A percentile compares a stretch with the other conserved stretches of the same genome.
Conservation (phyloP, 2,797 vertebrate species). For the Myripristis jacobus region DNA sequence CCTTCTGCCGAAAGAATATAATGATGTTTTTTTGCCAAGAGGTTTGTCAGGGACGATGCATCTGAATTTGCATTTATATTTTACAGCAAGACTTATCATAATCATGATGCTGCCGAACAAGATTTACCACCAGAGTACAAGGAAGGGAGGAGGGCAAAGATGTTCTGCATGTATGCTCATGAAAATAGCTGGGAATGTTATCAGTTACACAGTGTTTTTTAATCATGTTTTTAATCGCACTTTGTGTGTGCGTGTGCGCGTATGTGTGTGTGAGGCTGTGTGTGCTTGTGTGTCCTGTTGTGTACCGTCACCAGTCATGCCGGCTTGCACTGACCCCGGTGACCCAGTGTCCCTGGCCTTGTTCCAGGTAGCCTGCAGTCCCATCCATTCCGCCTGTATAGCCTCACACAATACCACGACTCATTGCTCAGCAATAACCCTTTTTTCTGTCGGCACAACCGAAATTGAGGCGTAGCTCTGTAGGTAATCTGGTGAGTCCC, state of each 20-base stretch:
- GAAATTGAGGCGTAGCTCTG: slow-evolving; percentile 30
- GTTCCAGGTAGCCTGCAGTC: slow-evolving; percentile 63
- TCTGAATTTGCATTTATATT: slow-evolving; percentile 73
- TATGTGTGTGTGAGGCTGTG: slow-evolving; percentile 16
- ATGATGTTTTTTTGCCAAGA: slow-evolving; percentile 67
- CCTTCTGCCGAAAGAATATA: slow-evolving; percentile 58
- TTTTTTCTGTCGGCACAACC: slow-evolving; percentile 32
- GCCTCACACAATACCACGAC: slow-evolving; percentile 56
- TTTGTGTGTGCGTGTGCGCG: slow-evolving; percentile 22
- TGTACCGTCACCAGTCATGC: slow-evolving; percentile 59
- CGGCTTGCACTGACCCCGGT: slow-evolving; percentile 61
- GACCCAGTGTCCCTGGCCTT: slow-evolving; percentile 69
- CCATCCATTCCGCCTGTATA: slow-evolving; percentile 46
- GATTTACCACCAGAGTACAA: slow-evolving; percentile 65
- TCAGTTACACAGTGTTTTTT: slow-evolving; percentile 48
- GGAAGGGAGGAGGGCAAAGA: slow-evolving; percentile 58
- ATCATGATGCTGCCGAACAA: slow-evolving; percentile 64
- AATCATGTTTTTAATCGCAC: slow-evolving; percentile 55
- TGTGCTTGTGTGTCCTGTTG: slow-evolving; percentile 18
- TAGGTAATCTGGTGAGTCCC: background rate
- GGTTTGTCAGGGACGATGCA: slow-evolving; percentile 61
- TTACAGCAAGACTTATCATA: slow-evolving; percentile 72
- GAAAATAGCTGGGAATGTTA: slow-evolving; percentile 57
- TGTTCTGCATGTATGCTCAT: slow-evolving; percentile 62
- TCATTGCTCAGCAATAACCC: slow-evolving; percentile 44